These are phyloP conservation scores for Zingel zingel DNA, from an alignment of 2,113 vertebrate species.

Conservation along the genomic window DNA sequence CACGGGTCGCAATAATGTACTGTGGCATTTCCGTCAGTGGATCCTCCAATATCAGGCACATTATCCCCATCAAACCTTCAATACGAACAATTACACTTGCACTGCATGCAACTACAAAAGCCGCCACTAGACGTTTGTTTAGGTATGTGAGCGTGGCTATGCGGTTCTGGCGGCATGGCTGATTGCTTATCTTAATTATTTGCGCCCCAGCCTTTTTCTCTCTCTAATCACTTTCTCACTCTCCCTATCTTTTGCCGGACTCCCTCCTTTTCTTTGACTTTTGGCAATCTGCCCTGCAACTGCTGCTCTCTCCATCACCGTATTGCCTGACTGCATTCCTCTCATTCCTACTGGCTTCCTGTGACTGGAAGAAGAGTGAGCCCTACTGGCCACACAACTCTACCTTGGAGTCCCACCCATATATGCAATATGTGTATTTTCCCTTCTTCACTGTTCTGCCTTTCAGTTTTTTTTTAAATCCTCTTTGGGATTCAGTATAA, in stretches of 20 bases:
- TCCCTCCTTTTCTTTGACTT: slow-evolving; percentile 51
- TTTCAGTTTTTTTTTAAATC: slow-evolving; percentile 7
- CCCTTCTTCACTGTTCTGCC: slow-evolving; percentile 14
- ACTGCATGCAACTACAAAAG: neutral
- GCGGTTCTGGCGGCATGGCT: neutral
- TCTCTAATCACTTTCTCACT: slow-evolving; percentile 32
- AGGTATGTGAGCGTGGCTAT: neutral
- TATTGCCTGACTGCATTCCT: slow-evolving; percentile 81
- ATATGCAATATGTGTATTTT: slow-evolving; percentile 47
- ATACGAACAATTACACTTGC: slow-evolving; percentile 12
- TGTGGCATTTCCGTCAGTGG: slow-evolving; percentile 32
- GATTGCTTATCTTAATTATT: slow-evolving; percentile 17
- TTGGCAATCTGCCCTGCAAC: slow-evolving; percentile 74
- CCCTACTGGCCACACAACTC: slow-evolving; percentile 69
- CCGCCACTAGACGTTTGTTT: neutral
- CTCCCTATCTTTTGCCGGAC: slow-evolving; percentile 38
- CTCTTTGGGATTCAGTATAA: neutral
- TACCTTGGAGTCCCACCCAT: slow-evolving; percentile 66
- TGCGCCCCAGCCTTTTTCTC: neutral
- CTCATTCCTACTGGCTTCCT: slow-evolving; percentile 82
- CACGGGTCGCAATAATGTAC: slow-evolving; percentile 43
- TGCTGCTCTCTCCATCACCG: slow-evolving; percentile 78
- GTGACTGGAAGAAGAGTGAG: slow-evolving; percentile 72
- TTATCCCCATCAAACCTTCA: slow-evolving; percentile 33
- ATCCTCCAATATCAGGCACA: neutral